These are phyloP conservation scores for Plodia interpunctella DNA, from an alignment of 1,140 invertebrate genomes.

Conservation along the genomic window DNA sequence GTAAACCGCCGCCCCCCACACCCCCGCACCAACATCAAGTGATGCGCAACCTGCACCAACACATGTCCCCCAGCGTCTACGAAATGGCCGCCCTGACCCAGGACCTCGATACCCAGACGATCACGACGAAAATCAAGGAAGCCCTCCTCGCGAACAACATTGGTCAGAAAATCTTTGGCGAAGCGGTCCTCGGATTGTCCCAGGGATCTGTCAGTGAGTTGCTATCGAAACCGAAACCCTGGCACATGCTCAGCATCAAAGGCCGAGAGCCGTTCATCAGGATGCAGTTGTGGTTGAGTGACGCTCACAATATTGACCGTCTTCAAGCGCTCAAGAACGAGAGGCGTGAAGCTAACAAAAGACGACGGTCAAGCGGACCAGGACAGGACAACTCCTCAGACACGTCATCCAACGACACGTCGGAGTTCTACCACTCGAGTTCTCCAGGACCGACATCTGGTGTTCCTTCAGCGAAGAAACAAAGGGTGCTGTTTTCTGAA, in stretches of 20 bases:
- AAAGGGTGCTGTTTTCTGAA: slow-evolving; percentile 96
- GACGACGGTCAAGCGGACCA: slow-evolving; percentile 86
- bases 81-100: slow-evolving; percentile 98
- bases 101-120: slow-evolving; percentile 96
- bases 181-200: slow-evolving; percentile 95
- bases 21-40: slow-evolving; percentile 80
- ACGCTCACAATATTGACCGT: slow-evolving; percentile 94
- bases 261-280: slow-evolving; percentile 98
- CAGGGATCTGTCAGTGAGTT: slow-evolving; percentile 98
- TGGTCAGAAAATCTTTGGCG: slow-evolving; percentile 98
- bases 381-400: slow-evolving; percentile 92
- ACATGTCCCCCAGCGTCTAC: slow-evolving; percentile 92
- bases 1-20: slow-evolving; percentile 77
- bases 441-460: slow-evolving; percentile 83
- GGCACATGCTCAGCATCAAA: slow-evolving; percentile 99
- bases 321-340: slow-evolving; percentile 93
- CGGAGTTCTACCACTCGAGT: slow-evolving; percentile 92
- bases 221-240: slow-evolving; percentile 98
- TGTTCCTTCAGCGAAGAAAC: slow-evolving; percentile 90
- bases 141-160: slow-evolving; percentile 97
- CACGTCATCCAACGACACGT: slow-evolving; percentile 91
- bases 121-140: slow-evolving; percentile 98
- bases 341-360: slow-evolving; percentile 91
- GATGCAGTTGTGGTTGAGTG: slow-evolving; percentile 98
- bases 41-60: slow-evolving; percentile 85